These are phyloP conservation scores for Hydraecia micacea DNA, from an alignment of 2,888 invertebrate species.

Conservation along the genomic window DNA sequence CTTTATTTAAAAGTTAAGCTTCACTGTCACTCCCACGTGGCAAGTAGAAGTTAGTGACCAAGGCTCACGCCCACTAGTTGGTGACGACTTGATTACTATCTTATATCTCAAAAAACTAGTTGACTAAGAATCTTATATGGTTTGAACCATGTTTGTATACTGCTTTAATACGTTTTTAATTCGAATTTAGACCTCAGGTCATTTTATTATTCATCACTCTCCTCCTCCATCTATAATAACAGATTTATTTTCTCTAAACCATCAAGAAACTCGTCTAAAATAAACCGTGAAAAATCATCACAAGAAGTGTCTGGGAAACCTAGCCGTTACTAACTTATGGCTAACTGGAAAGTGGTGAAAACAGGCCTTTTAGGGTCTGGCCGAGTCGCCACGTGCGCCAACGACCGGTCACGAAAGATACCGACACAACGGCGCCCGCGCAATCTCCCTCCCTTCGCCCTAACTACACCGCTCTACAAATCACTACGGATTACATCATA, in stretches of 20 bases:
- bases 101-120: conserved; percentile 40
- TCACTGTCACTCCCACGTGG: conserved; percentile 44
- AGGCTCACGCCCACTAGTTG: conserved; percentile 59
- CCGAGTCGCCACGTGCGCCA: conserved; percentile 60
- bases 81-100: conserved; percentile 45
- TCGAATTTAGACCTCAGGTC: background rate
- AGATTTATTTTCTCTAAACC: conserved; percentile 5
- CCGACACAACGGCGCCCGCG: conserved; percentile 66
- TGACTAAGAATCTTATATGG: conserved; percentile 27
- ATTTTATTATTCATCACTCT: background rate
- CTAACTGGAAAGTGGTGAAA: conserved; percentile 57
- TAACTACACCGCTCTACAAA: conserved; percentile 56
- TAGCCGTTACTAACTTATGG: conserved; percentile 3
- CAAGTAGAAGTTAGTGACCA: conserved; percentile 33
- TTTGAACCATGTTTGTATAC: conserved; percentile 7
- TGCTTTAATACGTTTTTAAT: conserved; percentile 5
- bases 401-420: conserved; percentile 57
- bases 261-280: background rate
- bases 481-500: conserved; percentile 62
- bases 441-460: conserved; percentile 40
- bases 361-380: conserved; percentile 51
- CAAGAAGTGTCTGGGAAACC: conserved; percentile 21
- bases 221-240: background rate
- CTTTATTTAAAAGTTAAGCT: conserved; percentile 42
- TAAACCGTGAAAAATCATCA: background rate